A percentile compares a stretch with the other conserved stretches of the same genome.
phyloP scores from a whole-genome alignment of 2,888 invertebrate species.

The Taphrorychus bicolor region DNA sequence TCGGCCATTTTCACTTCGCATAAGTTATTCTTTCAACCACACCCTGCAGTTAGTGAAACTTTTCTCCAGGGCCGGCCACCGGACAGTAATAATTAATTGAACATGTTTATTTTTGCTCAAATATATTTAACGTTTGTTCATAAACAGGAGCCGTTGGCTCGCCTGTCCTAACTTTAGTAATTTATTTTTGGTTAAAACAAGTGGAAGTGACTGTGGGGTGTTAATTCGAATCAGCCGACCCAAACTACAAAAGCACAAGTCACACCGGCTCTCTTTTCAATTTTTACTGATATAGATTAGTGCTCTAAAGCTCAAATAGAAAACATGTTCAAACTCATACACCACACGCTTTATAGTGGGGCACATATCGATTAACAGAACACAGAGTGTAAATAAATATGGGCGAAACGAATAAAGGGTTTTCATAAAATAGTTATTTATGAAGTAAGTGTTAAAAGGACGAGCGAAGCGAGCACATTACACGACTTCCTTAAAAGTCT shows the following conservation, averaged over 20 bases:
- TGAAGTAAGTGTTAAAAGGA: too few relatives aligned
- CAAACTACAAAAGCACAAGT: neutral
- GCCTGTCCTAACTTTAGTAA: neutral
- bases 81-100: neutral
- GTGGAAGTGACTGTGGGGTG: neutral
- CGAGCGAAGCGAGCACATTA: too few relatives aligned
- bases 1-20: constrained; percentile 61
- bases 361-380: too few relatives aligned
- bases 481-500: too few relatives aligned
- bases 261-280: too few relatives aligned
- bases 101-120: constrained; percentile 9
- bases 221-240: neutral
- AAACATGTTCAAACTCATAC: too few relatives aligned
- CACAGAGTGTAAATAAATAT: too few relatives aligned
- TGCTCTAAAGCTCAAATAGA: too few relatives aligned
- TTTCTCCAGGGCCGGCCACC: constrained; percentile 10
- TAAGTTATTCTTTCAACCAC: constrained; percentile 59
- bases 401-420: too few relatives aligned
- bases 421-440: too few relatives aligned
- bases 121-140: neutral
- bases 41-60: constrained; percentile 46
- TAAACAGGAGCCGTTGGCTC: neutral
- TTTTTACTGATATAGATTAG: too few relatives aligned
- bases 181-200: neutral
- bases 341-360: too few relatives aligned